Evolutionary conservation across 2,888 invertebrate genomes (phyloP).

Genomic region (Nasonia oneida): DNA sequence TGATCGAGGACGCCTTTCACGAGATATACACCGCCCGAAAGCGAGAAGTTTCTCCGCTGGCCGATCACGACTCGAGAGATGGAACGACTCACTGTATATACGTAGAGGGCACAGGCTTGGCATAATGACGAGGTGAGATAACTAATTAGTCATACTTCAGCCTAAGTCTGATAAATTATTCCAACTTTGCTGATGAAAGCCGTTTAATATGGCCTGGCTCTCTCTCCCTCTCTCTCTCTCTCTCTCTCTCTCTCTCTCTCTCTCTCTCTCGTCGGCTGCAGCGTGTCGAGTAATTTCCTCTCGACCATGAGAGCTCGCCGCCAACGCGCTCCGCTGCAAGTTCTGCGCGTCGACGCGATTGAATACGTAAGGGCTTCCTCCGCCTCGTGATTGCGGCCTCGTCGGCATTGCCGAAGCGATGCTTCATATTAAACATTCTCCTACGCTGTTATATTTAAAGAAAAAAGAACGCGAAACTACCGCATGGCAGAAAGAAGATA

Average conservation of each 20-base stretch:
- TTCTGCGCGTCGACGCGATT: conserved; percentile 67
- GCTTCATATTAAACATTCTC: neutral
- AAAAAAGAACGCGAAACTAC: too few relatives aligned
- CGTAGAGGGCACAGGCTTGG: conserved; percentile 43
- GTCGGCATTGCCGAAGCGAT: neutral
- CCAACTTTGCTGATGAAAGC: conserved; percentile 72
- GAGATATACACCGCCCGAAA: conserved; percentile 35
- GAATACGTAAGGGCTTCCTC: conserved; percentile 55
- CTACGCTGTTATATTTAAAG: too few relatives aligned
- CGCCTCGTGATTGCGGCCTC: neutral
- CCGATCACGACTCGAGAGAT: conserved; percentile 38
- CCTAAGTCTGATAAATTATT: conserved; percentile 74
- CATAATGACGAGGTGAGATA: conserved; percentile 69
- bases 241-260: neutral
- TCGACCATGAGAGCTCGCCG: conserved; percentile 62
- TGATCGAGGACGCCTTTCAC: conserved; percentile 41
- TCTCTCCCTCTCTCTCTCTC: neutral
- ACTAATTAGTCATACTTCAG: conserved; percentile 75
- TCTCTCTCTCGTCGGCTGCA: conserved; percentile 53
- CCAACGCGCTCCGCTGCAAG: conserved; percentile 48
- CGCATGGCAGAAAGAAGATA: neutral
- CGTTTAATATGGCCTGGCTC: conserved; percentile 70
- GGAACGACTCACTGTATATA: neutral
- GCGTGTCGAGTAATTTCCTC: conserved; percentile 59
- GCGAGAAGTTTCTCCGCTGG: conserved; percentile 37